These are phyloP conservation scores for Silurus lanzhouensis DNA, from an alignment of 2,797 vertebrate species.

Conservation along the genomic window DNA sequence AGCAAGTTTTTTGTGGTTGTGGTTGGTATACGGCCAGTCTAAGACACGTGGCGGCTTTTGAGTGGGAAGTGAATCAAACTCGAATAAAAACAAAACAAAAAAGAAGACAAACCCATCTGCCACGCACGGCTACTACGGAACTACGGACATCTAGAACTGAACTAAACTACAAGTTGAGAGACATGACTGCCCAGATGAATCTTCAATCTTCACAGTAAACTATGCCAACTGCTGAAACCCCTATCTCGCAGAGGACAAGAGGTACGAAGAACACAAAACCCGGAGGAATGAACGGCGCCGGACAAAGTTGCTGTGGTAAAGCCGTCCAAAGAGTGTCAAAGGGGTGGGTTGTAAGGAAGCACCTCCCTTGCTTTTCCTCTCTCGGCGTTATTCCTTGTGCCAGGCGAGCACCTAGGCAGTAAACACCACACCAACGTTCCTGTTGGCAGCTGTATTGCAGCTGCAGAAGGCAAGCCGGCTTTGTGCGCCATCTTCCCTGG, in stretches of 20 bases:
- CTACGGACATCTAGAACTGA: constrained; percentile 32
- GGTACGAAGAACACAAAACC: constrained; percentile 24
- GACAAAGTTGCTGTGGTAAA: constrained; percentile 68
- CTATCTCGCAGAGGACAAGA: constrained; percentile 47
- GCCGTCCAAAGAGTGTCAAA: constrained; percentile 63
- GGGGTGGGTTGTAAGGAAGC: constrained; percentile 68
- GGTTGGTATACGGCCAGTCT: constrained; percentile 40
- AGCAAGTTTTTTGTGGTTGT: constrained; percentile 34
- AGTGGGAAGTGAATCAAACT: constrained; percentile 42
- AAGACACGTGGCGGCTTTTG: constrained; percentile 46
- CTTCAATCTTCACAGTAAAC: constrained; percentile 39
- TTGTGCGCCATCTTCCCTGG: constrained; percentile 45
- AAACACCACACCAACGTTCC: constrained; percentile 77
- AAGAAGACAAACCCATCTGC: constrained; percentile 58
- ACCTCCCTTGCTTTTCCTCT: constrained; percentile 66
- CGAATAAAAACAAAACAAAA: constrained; percentile 50
- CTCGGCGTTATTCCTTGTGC: constrained; percentile 70
- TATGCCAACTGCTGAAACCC: constrained; percentile 41
- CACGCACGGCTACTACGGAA: constrained; percentile 35
- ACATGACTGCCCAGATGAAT: constrained; percentile 47
- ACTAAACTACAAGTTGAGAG: constrained; percentile 37
- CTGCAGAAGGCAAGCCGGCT: constrained; percentile 54
- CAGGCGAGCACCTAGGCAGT: constrained; percentile 74
- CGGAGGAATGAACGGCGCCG: constrained; percentile 54
- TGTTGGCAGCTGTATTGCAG: constrained; percentile 64